A percentile compares a stretch with the other conserved stretches of the same genome.
Conservation (phyloP, 2,113 vertebrate species). For the Mesoclemmys tuberculata region DNA sequence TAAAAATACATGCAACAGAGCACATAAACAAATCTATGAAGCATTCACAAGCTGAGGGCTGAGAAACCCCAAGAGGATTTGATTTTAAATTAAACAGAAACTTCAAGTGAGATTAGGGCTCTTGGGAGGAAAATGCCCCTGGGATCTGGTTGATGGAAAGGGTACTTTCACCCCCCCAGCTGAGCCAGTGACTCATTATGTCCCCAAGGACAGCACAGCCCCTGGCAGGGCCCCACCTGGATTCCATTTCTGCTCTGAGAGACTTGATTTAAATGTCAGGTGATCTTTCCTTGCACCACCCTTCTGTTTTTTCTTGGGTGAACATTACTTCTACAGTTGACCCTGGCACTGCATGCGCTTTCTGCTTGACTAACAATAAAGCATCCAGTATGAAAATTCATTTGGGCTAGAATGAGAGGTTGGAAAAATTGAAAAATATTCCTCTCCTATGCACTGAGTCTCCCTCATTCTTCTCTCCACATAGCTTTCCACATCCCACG, state of each 20-base stretch:
- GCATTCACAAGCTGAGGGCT: not conserved
- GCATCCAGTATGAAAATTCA: not conserved
- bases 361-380: not conserved
- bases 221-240: not conserved
- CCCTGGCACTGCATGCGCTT: not conserved
- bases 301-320: not conserved
- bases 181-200: not conserved
- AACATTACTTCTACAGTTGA: not conserved
- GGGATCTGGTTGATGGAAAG: not conserved
- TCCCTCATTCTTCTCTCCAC: not conserved
- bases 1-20: not conserved
- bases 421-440: not conserved
- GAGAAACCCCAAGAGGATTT: not conserved
- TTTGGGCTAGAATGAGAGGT: rapidly evolving
- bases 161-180: not conserved
- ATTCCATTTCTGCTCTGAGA: not conserved
- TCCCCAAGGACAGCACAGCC: not conserved
- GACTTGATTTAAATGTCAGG: not conserved
- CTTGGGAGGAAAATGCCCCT: not conserved
- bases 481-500: not conserved
- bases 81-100: constrained; percentile 21
- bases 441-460: not conserved
- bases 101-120: constrained; percentile 9
- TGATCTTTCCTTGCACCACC: not conserved
- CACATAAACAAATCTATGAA: not conserved